These are phyloP conservation scores for Stercorarius parasiticus DNA, from an alignment of 2,113 vertebrate species.

Conservation along the genomic window DNA sequence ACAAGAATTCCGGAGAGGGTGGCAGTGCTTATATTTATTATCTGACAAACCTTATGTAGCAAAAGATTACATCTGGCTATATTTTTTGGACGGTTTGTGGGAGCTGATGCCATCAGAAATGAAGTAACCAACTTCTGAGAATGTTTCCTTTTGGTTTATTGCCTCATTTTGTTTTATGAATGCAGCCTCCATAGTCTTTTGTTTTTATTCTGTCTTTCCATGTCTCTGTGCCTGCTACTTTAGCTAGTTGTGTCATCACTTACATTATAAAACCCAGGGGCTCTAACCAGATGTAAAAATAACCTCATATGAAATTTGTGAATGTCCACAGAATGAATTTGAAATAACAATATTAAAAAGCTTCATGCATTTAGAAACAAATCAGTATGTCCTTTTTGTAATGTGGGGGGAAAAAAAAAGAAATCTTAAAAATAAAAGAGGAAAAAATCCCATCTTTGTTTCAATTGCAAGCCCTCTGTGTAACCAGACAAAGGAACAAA, in stretches of 20 bases:
- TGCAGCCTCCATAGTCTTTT: neutral
- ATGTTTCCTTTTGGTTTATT: conserved; percentile 7
- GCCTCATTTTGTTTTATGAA: conserved; percentile 49
- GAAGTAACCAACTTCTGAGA: neutral
- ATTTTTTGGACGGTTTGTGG: neutral
- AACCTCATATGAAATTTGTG: neutral
- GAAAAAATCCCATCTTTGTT: neutral
- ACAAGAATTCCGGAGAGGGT: neutral
- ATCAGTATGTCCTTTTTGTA: neutral
- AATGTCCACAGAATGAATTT: neutral
- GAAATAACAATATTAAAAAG: neutral
- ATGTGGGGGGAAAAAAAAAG: neutral
- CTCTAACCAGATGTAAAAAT: neutral
- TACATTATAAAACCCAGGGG: neutral
- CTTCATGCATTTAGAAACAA: neutral
- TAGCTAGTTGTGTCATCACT: neutral
- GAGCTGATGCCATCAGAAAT: conserved; percentile 9
- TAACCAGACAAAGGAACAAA: neutral
- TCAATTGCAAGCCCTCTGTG: neutral
- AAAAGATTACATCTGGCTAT: neutral
- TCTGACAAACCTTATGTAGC: neutral
- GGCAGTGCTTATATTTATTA: neutral
- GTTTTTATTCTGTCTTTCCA: conserved; percentile 3
- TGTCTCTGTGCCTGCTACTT: neutral
- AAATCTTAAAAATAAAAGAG: neutral